Evolutionary conservation across 2,888 invertebrate species (phyloP).

Genomic region (Hemicrepidius hirtus): DNA sequence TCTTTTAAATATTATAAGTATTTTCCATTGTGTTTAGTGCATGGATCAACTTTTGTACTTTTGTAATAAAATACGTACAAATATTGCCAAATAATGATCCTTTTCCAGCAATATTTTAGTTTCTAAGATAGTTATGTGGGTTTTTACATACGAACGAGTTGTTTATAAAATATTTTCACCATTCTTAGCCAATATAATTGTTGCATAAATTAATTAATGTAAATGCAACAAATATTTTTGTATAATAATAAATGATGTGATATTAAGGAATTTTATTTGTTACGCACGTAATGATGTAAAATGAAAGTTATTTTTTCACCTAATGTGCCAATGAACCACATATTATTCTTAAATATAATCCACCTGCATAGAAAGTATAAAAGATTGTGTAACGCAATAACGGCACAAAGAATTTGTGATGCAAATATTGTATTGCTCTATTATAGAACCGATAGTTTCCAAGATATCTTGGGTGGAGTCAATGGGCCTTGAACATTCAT

Average conservation of each 20-base stretch:
- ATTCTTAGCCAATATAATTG: slow-evolving; percentile 6
- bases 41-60: not conserved
- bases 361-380: slow-evolving; percentile 49
- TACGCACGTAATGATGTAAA: slow-evolving; percentile 3
- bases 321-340: slow-evolving; percentile 28
- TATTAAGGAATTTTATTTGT: slow-evolving; percentile 1
- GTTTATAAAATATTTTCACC: slow-evolving; percentile 3
- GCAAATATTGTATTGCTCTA: slow-evolving; percentile 35
- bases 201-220: slow-evolving; percentile 8
- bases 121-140: slow-evolving; percentile 7
- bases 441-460: slow-evolving; percentile 29
- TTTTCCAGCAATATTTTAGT: slow-evolving; percentile 1
- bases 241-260: slow-evolving; percentile 19
- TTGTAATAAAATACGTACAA: slow-evolving; percentile 9
- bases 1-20: slow-evolving; percentile 3
- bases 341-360: slow-evolving; percentile 28
- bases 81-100: slow-evolving; percentile 26
- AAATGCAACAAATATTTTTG: slow-evolving; percentile 4
- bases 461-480: slow-evolving; percentile 63
- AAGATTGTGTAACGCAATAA: slow-evolving; percentile 42
- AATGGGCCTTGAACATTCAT: slow-evolving; percentile 63
- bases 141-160: not conserved
- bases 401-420: slow-evolving; percentile 42
- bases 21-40: not conserved
- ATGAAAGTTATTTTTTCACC: slow-evolving; percentile 17